Conservation (phyloP, 2,888 invertebrate genomes). For the Mechanitis mazaeus region DNA sequence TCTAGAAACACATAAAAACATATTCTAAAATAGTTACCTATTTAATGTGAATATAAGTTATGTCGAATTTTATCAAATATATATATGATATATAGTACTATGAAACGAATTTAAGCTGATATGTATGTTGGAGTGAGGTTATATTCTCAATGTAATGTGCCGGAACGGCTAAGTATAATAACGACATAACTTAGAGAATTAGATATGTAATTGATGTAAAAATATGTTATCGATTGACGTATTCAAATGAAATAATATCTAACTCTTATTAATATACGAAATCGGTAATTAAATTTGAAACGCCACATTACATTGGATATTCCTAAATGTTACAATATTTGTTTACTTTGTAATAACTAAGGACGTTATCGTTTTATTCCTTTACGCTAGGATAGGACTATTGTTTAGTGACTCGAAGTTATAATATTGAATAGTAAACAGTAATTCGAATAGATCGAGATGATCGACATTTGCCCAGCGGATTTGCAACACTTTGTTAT, state of each 20-base stretch:
- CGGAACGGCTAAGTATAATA: constrained; percentile 12
- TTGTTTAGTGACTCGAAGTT: constrained; percentile 48
- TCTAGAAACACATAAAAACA: constrained; percentile 62
- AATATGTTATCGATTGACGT: constrained; percentile 22
- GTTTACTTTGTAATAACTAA: constrained; percentile 69
- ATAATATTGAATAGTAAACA: constrained; percentile 35
- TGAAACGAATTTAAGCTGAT: constrained; percentile 70
- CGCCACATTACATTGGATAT: constrained; percentile 15
- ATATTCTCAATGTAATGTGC: constrained; percentile 10
- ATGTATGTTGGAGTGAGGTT: constrained; percentile 34
- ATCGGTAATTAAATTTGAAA: constrained; percentile 15
- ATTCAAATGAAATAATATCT: constrained; percentile 13
- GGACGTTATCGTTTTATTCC: constrained; percentile 66
- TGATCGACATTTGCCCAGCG: constrained; percentile 18
- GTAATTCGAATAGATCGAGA: constrained; percentile 28
- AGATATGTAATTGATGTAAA: constrained; percentile 23
- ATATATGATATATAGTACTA: constrained; percentile 51
- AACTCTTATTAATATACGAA: constrained; percentile 20
- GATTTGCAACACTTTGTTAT: constrained; percentile 6
- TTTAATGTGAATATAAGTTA: constrained; percentile 72
- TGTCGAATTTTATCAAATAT: constrained; percentile 73
- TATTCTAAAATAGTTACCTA: constrained; percentile 64
- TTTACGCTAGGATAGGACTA: constrained; percentile 70
- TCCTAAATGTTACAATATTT: constrained; percentile 61
- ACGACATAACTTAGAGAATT: constrained; percentile 20